Conservation (phyloP, 2,797 vertebrate genomes). For the Sebastes baramenuke region DNA sequence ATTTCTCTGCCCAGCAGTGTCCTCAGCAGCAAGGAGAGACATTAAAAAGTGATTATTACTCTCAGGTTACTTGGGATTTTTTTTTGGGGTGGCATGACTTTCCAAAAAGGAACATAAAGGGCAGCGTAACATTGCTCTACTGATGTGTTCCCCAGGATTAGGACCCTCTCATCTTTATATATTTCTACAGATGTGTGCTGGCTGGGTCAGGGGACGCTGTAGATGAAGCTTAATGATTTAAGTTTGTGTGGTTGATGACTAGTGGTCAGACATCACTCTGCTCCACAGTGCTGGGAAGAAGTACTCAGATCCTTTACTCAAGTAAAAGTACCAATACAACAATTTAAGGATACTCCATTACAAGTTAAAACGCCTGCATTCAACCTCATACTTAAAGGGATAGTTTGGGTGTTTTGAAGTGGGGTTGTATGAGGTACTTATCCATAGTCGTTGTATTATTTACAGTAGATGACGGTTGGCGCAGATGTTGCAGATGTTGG, state of each 20-base stretch:
- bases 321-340: neutral
- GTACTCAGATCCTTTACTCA: neutral
- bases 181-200: conserved; percentile 15
- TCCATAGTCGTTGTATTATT: too few species aligned
- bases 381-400: too few species aligned
- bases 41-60: conserved; percentile 46
- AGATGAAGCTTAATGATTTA: conserved; percentile 20
- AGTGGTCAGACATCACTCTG: neutral
- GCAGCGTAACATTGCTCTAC: neutral
- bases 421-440: too few species aligned
- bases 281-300: neutral
- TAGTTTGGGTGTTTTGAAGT: neutral
- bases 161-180: conserved; percentile 4
- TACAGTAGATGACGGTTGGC: too few species aligned
- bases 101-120: conserved; percentile 16
- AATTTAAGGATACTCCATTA: neutral
- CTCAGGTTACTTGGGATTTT: conserved; percentile 51
- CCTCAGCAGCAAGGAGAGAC: neutral
- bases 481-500: too few species aligned
- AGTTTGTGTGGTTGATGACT: neutral
- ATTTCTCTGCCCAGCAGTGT: conserved; percentile 7
- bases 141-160: conserved; percentile 26
- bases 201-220: neutral
- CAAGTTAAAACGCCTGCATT: neutral
- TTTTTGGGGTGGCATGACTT: conserved; percentile 6